phyloP scores from a whole-genome alignment of 1,140 invertebrate genomes.

The Rhopalosiphum padi region DNA sequence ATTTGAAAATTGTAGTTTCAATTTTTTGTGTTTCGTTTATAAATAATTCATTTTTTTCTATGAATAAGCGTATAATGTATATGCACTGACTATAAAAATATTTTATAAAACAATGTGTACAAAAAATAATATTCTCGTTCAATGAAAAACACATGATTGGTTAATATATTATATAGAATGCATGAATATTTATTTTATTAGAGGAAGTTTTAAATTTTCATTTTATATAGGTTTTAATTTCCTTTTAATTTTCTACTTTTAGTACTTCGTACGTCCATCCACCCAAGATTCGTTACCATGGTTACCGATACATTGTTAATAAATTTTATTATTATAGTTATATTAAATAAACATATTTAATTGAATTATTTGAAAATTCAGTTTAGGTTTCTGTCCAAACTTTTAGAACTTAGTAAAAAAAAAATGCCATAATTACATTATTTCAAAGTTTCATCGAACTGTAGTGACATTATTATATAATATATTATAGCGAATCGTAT shows the following conservation, averaged over 20 bases:
- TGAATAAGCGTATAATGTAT: too few relatives aligned
- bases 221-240: neutral
- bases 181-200: neutral
- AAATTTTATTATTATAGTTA: neutral
- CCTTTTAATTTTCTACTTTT: neutral
- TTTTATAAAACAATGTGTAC: too few relatives aligned
- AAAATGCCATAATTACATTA: neutral
- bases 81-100: too few relatives aligned
- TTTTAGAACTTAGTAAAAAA: neutral
- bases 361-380: neutral
- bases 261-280: neutral
- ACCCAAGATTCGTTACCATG: neutral
- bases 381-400: neutral
- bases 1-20: too few relatives aligned
- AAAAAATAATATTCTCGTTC: neutral
- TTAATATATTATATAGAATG: neutral
- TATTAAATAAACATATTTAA: neutral
- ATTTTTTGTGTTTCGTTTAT: too few relatives aligned
- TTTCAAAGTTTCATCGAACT: neutral
- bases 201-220: neutral
- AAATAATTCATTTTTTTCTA: too few relatives aligned
- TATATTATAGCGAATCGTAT: neutral
- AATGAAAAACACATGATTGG: neutral
- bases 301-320: neutral
- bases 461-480: neutral